Conservation (phyloP, 2,797 vertebrate species). For the Limosa lapponica region DNA sequence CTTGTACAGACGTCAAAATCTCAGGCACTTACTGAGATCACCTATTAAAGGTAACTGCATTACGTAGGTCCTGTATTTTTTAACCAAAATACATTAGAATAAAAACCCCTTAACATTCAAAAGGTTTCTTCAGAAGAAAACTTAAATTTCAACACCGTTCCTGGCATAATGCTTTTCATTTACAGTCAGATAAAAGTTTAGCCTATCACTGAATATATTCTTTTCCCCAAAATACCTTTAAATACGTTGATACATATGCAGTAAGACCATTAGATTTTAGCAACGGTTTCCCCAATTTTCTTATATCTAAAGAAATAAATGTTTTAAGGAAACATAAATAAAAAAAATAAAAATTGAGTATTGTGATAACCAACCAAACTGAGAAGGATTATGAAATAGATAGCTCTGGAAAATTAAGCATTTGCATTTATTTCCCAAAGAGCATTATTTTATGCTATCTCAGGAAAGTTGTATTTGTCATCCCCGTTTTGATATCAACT, state of each 20-base stretch:
- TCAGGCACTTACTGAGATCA: neutral
- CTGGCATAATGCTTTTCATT: neutral
- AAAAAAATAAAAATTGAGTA: neutral
- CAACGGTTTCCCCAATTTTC: neutral
- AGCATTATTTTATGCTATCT: neutral
- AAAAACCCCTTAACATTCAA: neutral
- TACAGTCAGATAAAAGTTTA: neutral
- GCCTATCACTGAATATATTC: neutral
- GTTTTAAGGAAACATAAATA: neutral
- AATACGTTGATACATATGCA: neutral
- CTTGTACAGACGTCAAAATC: neutral
- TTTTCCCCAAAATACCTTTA: neutral
- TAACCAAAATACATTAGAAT: neutral
- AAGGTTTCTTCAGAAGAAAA: neutral
- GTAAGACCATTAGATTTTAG: neutral
- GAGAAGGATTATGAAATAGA: neutral
- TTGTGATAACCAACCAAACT: neutral
- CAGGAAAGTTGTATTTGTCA: neutral
- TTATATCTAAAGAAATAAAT: neutral
- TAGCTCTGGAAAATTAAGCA: neutral
- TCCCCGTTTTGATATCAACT: neutral
- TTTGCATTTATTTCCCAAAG: neutral
- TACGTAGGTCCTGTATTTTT: neutral
- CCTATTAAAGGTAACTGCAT: neutral
- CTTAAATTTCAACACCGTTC: neutral